Base-by-base conservation (phyloP, 2,888 invertebrate genomes). In the Noctua fimbriata region DNA sequence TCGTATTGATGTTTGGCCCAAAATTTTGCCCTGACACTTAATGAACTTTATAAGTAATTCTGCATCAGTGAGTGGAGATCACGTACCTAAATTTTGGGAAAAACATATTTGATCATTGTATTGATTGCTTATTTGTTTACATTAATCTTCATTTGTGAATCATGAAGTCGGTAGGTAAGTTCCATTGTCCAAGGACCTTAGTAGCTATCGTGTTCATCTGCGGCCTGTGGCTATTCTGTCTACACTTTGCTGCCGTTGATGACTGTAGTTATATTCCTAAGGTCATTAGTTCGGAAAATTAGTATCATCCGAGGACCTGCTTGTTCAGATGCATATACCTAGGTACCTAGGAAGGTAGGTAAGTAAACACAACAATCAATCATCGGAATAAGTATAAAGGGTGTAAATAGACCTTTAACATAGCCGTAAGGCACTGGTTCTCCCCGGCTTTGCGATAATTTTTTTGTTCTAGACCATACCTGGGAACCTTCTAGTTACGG, bases 221-320 rank as follows among this genome's bases (percentile, higher is more conserved):
- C 73, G 82, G 82, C 65, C 73, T 79, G 82, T 82, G 79, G 82
- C 36, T 65, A 82, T 24, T 24, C 52, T 65, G 44, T 81, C 65
- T 65, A 81, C 63, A 63, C 52, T 65, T 65, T 65, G 44, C 12
- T 71, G 36, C 71, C 60, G 66, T 65, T 81, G 63, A 71, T 79
- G 70, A 41, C 47, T 55, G 58, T n/a, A 70, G 70, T 2, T 21
- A 47, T 44, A 60, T 32, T 66, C n/a, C 5, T 44, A 77, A 10
- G 21, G 18, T 36, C 14, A n/a, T 63, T 41, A 28, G 18, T 18
- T 52, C 18, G n/a, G 18, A 28, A 55, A 41, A 77, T 18, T 18
- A 63, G 63, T 52, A 52, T 77, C 24, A 41, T 52, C 9, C 12
- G 6, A n/a, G 4, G 24, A 14, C 24, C 24, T 41, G 24, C 18